Base-by-base conservation (phyloP, 1,140 invertebrate genomes). In the Pinna nobilis region DNA sequence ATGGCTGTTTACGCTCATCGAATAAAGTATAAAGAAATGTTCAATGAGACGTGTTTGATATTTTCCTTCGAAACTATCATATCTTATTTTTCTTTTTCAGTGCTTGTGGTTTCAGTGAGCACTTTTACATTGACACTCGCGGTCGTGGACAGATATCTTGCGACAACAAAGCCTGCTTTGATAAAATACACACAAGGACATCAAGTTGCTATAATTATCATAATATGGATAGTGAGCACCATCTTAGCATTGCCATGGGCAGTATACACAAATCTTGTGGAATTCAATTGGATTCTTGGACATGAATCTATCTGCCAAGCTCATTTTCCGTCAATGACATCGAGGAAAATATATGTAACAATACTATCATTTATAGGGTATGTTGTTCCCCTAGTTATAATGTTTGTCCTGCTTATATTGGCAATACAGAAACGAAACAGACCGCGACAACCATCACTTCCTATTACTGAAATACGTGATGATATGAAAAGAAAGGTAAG, bases 311-410 rank as follows among this genome's bases (percentile, higher is more conserved):
- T 69, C 13, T 75, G 73, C 41, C 60, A 70, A 25, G 73, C 67
- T 23, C 67, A 75, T 49, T 75, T 75, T 49, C 73, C 73, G 5
- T 70, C 66, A 30, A 18, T 44, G 49, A 61, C 57, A 18, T 63
- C 67, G 4, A 23, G 73, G 18, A 64, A 64, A 59, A 39, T 39
- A 1, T 75, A 75, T 44, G 44, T 68, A 1, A 70, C 67, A n/a
- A 15, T 59, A 1, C 70, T 65, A 0, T 50, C 35, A 5, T 11
- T 70, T 15, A 25, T 75, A 5, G 73, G 73, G 4, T 75, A 70
- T 51, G 59, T 53, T 51, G n/a, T 75, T 15, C 73, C 73, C 0
- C 7, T 75, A 0, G 30, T 63, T 13, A 41, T 70, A 2, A 75
- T 75, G 73, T 70, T 68, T 33, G 41, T 70, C n/a, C 66, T 68